A percentile compares a stretch with the other conserved stretches of the same genome.
These are phyloP conservation scores for Drosophila auraria DNA, from an alignment of 1,140 invertebrate species.

Conservation along the genomic window DNA sequence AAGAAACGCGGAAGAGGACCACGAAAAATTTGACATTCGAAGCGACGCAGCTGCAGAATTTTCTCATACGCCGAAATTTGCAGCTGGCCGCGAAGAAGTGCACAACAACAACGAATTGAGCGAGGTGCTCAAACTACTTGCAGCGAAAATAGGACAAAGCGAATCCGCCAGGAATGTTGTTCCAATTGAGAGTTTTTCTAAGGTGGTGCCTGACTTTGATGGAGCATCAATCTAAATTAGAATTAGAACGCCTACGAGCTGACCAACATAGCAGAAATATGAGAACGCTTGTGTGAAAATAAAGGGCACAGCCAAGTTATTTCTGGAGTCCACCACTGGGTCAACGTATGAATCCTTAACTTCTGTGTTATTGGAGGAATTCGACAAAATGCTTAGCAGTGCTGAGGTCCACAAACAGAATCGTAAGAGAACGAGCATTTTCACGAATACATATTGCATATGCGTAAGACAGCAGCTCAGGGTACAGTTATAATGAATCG, in stretches of 20 bases:
- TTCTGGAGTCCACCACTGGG: not conserved
- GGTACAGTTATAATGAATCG: not conserved
- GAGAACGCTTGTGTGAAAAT: not conserved
- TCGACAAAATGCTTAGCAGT: not conserved
- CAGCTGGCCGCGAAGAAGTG: not conserved
- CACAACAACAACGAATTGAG: too few relatives aligned
- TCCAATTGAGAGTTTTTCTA: too few relatives aligned
- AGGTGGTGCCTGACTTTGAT: too few relatives aligned
- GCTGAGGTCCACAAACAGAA: not conserved
- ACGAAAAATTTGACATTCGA: too few relatives aligned
- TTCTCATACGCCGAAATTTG: too few relatives aligned
- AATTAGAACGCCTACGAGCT: not conserved
- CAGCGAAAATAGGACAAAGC: not conserved
- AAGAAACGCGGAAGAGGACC: too few relatives aligned
- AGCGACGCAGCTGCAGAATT: too few relatives aligned
- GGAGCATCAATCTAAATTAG: too few relatives aligned
- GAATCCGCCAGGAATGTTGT: not conserved
- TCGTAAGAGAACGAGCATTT: not conserved
- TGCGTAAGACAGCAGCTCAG: slow-evolving; percentile 1
- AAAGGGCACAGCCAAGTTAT: not conserved
- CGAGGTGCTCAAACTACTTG: too few relatives aligned
- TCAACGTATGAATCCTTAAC: not conserved
- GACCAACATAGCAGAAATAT: not conserved
- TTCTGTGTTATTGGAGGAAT: not conserved
- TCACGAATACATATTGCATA: not conserved